Percentiles rank a stretch among this genome's conserved stretches.
phyloP scores from a whole-genome alignment of 2,888 invertebrate species.

The Catocala sponsa region DNA sequence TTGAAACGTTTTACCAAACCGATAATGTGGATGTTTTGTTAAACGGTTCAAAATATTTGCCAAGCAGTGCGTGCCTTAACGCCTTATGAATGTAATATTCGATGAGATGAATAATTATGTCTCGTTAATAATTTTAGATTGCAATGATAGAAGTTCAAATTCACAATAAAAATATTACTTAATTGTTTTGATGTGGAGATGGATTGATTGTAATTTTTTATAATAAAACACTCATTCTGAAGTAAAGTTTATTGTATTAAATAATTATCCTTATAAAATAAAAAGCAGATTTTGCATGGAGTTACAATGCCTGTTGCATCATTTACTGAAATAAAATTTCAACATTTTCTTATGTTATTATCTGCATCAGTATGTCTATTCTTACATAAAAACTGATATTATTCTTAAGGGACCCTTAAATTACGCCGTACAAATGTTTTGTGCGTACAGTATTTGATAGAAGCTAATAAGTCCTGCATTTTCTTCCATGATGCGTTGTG shows the following conservation, averaged over 20 bases:
- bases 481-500: too few species aligned
- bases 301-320: background rate
- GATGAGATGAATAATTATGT: slow-evolving; percentile 31
- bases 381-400: too few species aligned
- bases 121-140: slow-evolving; percentile 23
- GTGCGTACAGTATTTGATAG: too few species aligned
- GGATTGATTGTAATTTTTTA: slow-evolving; percentile 26
- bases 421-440: too few species aligned
- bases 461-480: too few species aligned
- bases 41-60: slow-evolving; percentile 11
- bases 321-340: background rate
- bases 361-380: too few species aligned
- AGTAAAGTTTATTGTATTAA: slow-evolving; percentile 28
- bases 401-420: too few species aligned
- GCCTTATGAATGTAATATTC: slow-evolving; percentile 13
- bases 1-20: slow-evolving; percentile 2
- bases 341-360: background rate
- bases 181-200: slow-evolving; percentile 32
- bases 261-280: slow-evolving; percentile 14
- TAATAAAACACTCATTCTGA: slow-evolving; percentile 41
- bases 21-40: slow-evolving; percentile 2
- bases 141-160: slow-evolving; percentile 12
- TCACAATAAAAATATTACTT: slow-evolving; percentile 5
- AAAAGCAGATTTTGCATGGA: slow-evolving; percentile 9
- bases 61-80: slow-evolving; percentile 35